Evolutionary conservation across 2,888 invertebrate genomes (phyloP).

Genomic region (Pegoplata infirma): DNA sequence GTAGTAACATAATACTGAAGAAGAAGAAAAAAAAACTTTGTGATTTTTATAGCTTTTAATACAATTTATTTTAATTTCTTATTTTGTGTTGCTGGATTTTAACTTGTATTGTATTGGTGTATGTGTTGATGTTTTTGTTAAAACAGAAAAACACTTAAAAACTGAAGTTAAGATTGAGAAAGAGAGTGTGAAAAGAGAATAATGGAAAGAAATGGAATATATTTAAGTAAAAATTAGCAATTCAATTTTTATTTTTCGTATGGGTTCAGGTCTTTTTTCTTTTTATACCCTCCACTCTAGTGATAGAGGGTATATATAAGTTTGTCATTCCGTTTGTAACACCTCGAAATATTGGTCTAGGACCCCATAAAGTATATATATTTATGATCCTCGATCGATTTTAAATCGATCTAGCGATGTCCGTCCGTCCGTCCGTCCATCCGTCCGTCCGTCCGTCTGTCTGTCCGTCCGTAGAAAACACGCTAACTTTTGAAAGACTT

Average conservation of each 20-base stretch:
- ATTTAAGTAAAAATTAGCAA: conserved; percentile 72
- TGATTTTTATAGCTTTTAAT: conserved; percentile 54
- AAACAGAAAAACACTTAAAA: not conserved
- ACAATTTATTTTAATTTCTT: conserved; percentile 59
- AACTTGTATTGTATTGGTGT: conserved; percentile 4
- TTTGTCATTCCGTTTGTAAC: no score
- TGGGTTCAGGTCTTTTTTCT: no score
- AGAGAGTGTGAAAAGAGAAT: not conserved
- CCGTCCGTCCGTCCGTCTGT: no score
- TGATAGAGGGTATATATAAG: no score
- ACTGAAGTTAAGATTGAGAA: not conserved
- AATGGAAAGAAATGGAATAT: conserved; percentile 19
- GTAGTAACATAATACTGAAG: not conserved
- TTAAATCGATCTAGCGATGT: no score
- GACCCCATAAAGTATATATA: no score
- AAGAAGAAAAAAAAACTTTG: conserved; percentile 30
- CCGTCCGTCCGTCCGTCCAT: no score
- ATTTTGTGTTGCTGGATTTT: conserved; percentile 24
- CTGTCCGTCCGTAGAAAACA: no score
- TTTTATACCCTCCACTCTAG: no score
- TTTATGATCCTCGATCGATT: no score
- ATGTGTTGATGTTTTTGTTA: not conserved
- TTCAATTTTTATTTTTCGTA: conserved; percentile 71
- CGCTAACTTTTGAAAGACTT: no score
- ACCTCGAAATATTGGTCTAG: no score